Evolutionary conservation across 2,888 invertebrate genomes (phyloP), one percentile per base, ranked within the genome.

Genomic region (Melipona beecheii): DNA sequence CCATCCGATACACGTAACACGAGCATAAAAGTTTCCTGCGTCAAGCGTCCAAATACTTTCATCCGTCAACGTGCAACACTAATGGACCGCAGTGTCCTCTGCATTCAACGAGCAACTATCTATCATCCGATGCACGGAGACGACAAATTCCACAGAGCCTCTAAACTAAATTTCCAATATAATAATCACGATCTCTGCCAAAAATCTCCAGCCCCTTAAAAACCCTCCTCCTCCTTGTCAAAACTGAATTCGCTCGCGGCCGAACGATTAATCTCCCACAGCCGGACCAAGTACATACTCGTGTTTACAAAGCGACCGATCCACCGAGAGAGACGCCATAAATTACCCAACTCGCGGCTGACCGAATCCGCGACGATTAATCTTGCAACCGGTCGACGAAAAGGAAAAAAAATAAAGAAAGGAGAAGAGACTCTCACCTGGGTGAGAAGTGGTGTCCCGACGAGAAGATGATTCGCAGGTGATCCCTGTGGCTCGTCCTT

Each of bases 401-500:
- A 31, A 27, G 0, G 11, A 2, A 6, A 4, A 11, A 4, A 3
- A 2, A 21, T n/a, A 17, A 15, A 1, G 17, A 17, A 2, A n/a
- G 27, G 24, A 36, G 80, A 15, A 36, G 15, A 6, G 2, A 4
- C 89, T 88, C 72, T 88, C 72, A 88, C 87, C 86, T 80, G 74
- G 76, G 27, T 80, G 52, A 68, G 70, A 75, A 78, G 70, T 71
- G 84, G 76, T 75, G 71, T 84, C 78, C 72, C 70, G 77, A 50
- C 79, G 78, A 87, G 78, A 81, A 43, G 72, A 66, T 64, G 72
- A 85, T 74, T 84, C 80, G 83, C 86, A 85, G 86, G 75, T 85
- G 86, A 89, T 89, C 80, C 88, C 70, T 66, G 83, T 74, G 83
- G 87, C 74, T 91, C 89, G 90, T 92, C 91, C 89, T 91, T 89